Evolutionary conservation across 2,113 vertebrate genomes (phyloP), one percentile per base, ranked within the genome.

Genomic region (Cyrtonyx montezumae): DNA sequence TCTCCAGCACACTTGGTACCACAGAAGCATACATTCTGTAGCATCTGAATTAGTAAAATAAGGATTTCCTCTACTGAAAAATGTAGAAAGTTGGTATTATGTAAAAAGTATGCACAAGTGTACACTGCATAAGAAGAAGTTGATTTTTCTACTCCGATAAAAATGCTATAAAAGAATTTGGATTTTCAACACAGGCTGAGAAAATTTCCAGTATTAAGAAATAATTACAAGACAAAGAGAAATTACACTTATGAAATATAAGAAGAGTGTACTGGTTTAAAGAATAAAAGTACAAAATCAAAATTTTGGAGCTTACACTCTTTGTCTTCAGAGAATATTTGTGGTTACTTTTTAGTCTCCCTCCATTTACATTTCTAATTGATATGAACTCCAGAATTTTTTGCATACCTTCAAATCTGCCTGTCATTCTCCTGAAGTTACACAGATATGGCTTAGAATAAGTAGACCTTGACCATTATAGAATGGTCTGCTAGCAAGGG

Each of bases 21-120:
- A 70, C 11, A 62, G 65, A 11, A 11, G 21, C 40, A 94, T 45
- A 65, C 56, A 43, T 53, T 43, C 58, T 58, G 53, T 49, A 85
- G 43, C 18, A 79, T 59, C 59, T 90, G 46, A 43, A 84, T 87
- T 87, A 87, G 65, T 62, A 94, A 92, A 67, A 83, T 13, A 82
- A 94, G 63, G 13, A 26, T 58, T 91, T 82, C 1, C 7, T 12
- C 7, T 65, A 30, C 42, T 80, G n/a, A 91, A 93, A 74, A 61
- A 90, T 22, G 51, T 48, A 51, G n/a, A 59, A 87, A 75, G 2
- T 2, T 7, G 71, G 2, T 55, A 45, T 1, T 71, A 36, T 49
- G 67, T 55, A 13, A 87, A 88, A 91, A 71, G 0, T 2, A n/a
- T 48, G 59, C 9, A 34, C 5, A 56, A 61, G 51, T 9, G 2